phyloP scores from a whole-genome alignment of 2,113 vertebrate genomes.

The Azemiops feae region DNA sequence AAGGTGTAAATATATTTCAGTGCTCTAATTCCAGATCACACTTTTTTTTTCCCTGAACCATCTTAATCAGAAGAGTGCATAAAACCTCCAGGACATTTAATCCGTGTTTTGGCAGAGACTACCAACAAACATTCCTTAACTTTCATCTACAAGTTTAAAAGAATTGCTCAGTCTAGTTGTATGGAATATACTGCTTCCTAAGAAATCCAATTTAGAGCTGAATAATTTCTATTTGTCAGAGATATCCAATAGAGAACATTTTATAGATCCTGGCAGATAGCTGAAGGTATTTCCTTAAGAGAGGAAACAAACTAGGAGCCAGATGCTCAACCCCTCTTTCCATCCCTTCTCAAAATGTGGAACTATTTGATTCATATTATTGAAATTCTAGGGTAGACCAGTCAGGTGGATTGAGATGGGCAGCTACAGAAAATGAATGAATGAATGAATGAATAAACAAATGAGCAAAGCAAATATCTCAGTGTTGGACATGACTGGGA shows the following conservation, averaged over 20 bases:
- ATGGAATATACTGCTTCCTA: constrained; percentile 23
- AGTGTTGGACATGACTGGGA: not conserved
- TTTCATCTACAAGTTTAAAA: constrained; percentile 35
- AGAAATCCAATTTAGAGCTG: constrained; percentile 35
- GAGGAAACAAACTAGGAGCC: not conserved
- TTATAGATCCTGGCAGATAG: not conserved
- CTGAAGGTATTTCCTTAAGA: constrained; percentile 18
- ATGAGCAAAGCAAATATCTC: not conserved
- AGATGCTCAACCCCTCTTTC: not conserved
- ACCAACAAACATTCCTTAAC: not conserved
- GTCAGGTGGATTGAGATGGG: too few relatives aligned
- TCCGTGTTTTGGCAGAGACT: not conserved
- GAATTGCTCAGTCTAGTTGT: constrained; percentile 20
- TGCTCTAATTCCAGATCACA: not conserved
- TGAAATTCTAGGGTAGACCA: not conserved
- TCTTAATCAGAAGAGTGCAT: not conserved
- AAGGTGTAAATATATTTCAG: not conserved
- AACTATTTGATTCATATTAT: not conserved
- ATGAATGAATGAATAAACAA: not conserved
- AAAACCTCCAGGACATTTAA: not conserved
- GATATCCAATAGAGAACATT: constrained; percentile 26
- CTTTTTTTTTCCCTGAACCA: not conserved
- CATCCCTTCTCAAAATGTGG: not conserved
- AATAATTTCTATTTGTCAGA: constrained; percentile 34
- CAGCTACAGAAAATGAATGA: too few relatives aligned